Evolutionary conservation across 2,888 invertebrate species (phyloP).

Genomic region (Peribatodes rhomboidaria): DNA sequence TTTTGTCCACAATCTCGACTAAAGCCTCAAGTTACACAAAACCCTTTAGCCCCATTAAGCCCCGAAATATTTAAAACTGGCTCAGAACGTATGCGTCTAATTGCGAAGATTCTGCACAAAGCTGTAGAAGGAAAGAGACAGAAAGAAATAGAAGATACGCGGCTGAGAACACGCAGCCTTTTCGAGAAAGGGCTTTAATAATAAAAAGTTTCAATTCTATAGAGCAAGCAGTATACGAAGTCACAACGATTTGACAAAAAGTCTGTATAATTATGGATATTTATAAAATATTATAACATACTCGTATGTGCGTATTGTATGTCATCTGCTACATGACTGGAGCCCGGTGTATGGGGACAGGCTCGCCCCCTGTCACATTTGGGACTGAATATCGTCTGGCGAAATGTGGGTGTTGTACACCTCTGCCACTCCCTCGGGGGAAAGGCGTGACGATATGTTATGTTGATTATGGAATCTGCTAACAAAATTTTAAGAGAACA

Average conservation of each 20-base stretch:
- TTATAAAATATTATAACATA: too few species aligned
- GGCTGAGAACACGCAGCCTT: not conserved
- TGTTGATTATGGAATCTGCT: too few species aligned
- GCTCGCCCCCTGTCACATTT: too few species aligned
- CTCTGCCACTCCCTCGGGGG: too few species aligned
- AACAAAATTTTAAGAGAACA: too few species aligned
- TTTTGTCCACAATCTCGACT: slow-evolving; percentile 12
- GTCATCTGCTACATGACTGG: too few species aligned
- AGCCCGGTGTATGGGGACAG: too few species aligned
- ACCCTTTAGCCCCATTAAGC: slow-evolving; percentile 6
- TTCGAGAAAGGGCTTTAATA: slow-evolving; percentile 23
- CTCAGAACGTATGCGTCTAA: slow-evolving; percentile 8
- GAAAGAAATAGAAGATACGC: not conserved
- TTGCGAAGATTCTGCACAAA: slow-evolving; percentile 13
- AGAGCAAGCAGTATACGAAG: slow-evolving; percentile 11
- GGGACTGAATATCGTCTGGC: too few species aligned
- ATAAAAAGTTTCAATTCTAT: slow-evolving; percentile 24
- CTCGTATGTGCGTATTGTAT: too few species aligned
- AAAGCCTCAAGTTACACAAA: slow-evolving; percentile 19
- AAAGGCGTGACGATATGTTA: too few species aligned
- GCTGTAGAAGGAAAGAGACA: not conserved
- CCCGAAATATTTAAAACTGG: slow-evolving; percentile 18
- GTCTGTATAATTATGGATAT: too few species aligned
- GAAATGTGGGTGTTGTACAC: too few species aligned
- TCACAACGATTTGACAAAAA: not conserved